Percentiles rank a stretch among this genome's conserved stretches.
Conservation (phyloP, 1,140 invertebrate species). For the Campoletis sonorensis region DNA sequence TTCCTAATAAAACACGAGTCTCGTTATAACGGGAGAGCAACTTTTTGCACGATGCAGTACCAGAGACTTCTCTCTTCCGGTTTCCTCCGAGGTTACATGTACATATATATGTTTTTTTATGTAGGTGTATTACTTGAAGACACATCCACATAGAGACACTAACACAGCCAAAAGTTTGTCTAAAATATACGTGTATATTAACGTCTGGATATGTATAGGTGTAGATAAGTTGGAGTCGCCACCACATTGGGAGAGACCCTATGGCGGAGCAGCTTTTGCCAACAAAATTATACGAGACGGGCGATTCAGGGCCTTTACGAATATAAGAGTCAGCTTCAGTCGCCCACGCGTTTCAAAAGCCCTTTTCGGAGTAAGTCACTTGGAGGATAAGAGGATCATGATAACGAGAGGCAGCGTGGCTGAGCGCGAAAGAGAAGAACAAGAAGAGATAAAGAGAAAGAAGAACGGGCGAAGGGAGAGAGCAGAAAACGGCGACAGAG, state of each 20-base stretch:
- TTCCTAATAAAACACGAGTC: constrained; percentile 56
- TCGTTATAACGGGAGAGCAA: constrained; percentile 40
- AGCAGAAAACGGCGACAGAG: constrained; percentile 20
- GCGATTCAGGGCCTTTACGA: constrained; percentile 21
- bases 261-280: constrained; percentile 37
- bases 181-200: not conserved
- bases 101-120: not conserved
- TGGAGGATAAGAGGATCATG: constrained; percentile 46
- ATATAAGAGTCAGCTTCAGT: constrained; percentile 13
- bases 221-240: constrained; percentile 20
- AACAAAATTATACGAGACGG: constrained; percentile 40
- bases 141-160: not conserved
- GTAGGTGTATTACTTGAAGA: not conserved
- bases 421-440: constrained; percentile 27
- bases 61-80: constrained; percentile 20
- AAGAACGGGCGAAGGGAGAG: not conserved
- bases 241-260: constrained; percentile 26
- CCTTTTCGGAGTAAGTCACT: constrained; percentile 30
- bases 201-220: not conserved
- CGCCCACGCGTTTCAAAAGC: constrained; percentile 11
- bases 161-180: not conserved
- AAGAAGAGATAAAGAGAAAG: not conserved
- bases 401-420: constrained; percentile 41
- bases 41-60: constrained; percentile 40
- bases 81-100: not conserved